Percentiles rank a stretch among this genome's conserved stretches.
Conservation (phyloP, 2,888 invertebrate genomes). For the Philopedon plagiatum region DNA sequence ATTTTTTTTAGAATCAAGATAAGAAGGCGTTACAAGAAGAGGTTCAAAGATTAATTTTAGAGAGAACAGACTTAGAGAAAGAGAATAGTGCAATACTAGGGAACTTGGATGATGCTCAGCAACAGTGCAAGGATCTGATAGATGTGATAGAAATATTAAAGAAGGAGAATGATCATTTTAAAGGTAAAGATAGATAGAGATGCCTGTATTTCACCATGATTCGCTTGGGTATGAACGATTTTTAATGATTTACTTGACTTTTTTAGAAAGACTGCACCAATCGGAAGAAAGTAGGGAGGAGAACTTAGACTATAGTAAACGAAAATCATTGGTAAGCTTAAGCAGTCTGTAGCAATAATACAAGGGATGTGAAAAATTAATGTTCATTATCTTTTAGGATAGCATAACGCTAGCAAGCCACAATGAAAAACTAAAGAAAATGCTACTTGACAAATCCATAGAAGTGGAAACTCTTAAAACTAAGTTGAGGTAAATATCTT, state of each 20-base stretch:
- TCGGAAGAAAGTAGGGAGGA: neutral
- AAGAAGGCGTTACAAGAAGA: slow-evolving; percentile 55
- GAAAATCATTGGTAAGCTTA: slow-evolving; percentile 48
- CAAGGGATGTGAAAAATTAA: slow-evolving; percentile 4
- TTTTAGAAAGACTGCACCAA: slow-evolving; percentile 54
- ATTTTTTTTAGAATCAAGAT: slow-evolving; percentile 57
- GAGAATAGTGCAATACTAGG: slow-evolving; percentile 56
- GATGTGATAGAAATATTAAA: slow-evolving; percentile 58
- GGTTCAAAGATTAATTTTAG: slow-evolving; percentile 54
- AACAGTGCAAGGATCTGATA: slow-evolving; percentile 60
- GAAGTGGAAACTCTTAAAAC: slow-evolving; percentile 58
- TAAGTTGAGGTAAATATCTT: slow-evolving; percentile 57
- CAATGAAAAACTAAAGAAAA: slow-evolving; percentile 59
- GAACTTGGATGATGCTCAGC: slow-evolving; percentile 59
- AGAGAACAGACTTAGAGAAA: slow-evolving; percentile 53
- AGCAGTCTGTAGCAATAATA: neutral
- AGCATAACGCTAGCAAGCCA: slow-evolving; percentile 52
- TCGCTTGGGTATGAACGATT: no score
- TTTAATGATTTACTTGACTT: no score
- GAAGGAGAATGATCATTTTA: slow-evolving; percentile 61
- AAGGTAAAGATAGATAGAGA: slow-evolving; percentile 54
- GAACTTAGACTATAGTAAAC: slow-evolving; percentile 20
- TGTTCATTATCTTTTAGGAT: slow-evolving; percentile 50
- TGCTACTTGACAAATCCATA: slow-evolving; percentile 61
- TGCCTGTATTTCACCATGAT: no score